Base-by-base conservation (phyloP, 2,797 vertebrate genomes). In the Manis javanica region DNA sequence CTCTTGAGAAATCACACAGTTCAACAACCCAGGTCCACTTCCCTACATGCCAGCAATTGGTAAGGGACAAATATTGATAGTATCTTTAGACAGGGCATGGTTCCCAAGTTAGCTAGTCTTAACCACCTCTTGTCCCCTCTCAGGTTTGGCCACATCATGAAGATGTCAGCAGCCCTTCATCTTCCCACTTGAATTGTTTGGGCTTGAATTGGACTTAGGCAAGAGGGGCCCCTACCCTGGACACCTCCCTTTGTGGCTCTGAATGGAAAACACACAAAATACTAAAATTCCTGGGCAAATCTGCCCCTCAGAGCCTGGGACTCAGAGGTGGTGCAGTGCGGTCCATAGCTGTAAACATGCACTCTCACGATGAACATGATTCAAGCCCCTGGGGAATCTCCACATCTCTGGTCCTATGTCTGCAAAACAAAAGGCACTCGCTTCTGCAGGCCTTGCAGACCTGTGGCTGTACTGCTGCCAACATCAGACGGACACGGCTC, bases 341-440 rank as follows among this genome's bases (percentile, higher is more conserved):
- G 16, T 26, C 21, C 26, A 1, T n/a, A 39, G 23, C 78, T 5
- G 39, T 31, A 3, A 63, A 31, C n/a, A 6, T 11, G 59, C 31
- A 1, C 14, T 2, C 16, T n/a, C 1, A 0, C 3, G 53, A 2
- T 21, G 3, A 1, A 64, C 1, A 0, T 9, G 0, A 3, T 29
- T 37, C 21, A 31, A 46, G 10, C 14, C 18, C 71, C 15, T 18
- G 0, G 53, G 42, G 13, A 46, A 34, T 11, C 66, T 53, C 18
- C 31, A 10, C 29, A 16, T 23, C 53, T 71, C 59, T 34, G 21
- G 24, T n/a, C 26, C 74, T 10, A 0, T 13, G 5, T 57, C 63
- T 68, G 34, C 15, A 26, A 26, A 53, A 34, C 34, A 7, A 10
- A 79, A 61, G 46, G 15, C 66, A 31, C 66, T 49, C 23, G 57